These are phyloP conservation scores for Monodelphis domestica DNA, from an alignment of 2,797 vertebrate genomes.

Conservation along the genomic window DNA sequence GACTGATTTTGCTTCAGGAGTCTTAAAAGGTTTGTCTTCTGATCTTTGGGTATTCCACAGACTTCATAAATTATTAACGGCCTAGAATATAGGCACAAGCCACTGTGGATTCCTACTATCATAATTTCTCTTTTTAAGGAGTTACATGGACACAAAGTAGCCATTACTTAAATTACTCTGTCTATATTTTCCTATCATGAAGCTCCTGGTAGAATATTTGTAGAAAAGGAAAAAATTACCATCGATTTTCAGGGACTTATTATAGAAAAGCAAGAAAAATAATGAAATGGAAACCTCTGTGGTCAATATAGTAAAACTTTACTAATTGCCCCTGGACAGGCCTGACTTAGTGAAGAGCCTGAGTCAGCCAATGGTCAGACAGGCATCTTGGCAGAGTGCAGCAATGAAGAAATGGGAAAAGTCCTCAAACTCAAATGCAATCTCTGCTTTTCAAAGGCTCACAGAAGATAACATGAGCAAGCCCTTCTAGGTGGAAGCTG, in stretches of 20 bases:
- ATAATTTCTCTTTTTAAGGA: slow-evolving; percentile 21
- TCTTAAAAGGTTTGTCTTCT: slow-evolving; percentile 18
- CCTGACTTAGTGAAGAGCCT: not conserved
- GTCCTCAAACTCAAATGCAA: not conserved
- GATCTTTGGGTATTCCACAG: slow-evolving; percentile 34
- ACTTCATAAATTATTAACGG: slow-evolving; percentile 33
- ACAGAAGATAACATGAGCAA: not conserved
- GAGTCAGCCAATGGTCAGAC: not conserved
- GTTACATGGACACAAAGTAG: slow-evolving; percentile 34
- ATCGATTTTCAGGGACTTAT: slow-evolving; percentile 24
- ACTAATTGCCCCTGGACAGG: not conserved
- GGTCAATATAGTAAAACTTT: slow-evolving; percentile 1
- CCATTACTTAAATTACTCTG: not conserved
- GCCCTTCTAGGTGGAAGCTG: not conserved
- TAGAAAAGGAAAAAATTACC: slow-evolving; percentile 12
- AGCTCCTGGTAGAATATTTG: not conserved
- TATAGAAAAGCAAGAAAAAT: not conserved
- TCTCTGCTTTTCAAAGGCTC: not conserved
- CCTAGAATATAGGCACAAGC: not conserved
- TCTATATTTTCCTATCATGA: slow-evolving; percentile 28
- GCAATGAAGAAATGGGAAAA: not conserved
- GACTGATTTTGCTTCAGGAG: not conserved
- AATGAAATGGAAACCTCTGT: slow-evolving; percentile 29
- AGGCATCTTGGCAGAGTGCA: not conserved
- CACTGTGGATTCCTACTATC: not conserved